A percentile compares a stretch with the other conserved stretches of the same genome.
Conservation (phyloP, 2,113 vertebrate genomes). For the Sander lucioperca region DNA sequence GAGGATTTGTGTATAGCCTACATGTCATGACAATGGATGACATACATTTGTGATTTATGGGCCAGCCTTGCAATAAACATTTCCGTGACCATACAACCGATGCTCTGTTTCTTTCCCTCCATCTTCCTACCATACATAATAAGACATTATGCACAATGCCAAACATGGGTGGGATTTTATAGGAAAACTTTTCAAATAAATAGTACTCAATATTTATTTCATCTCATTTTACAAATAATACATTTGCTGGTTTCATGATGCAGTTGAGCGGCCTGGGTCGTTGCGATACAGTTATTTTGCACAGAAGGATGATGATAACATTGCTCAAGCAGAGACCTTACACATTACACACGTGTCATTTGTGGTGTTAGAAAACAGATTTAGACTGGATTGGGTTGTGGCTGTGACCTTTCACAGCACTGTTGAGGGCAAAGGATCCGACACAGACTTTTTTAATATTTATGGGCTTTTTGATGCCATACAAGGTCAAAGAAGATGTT, state of each 20-base stretch:
- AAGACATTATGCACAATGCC: conserved; percentile 30
- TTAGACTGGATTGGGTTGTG: conserved; percentile 72
- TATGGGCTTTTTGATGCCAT: conserved; percentile 76
- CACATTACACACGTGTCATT: conserved; percentile 58
- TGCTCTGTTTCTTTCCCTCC: conserved; percentile 24
- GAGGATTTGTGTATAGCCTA: conserved; percentile 56
- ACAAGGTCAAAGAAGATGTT: conserved; percentile 78
- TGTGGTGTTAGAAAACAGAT: conserved; percentile 71
- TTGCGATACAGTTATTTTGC: conserved; percentile 48
- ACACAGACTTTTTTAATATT: conserved; percentile 76
- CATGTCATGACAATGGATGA: conserved; percentile 52
- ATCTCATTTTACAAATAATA: not conserved
- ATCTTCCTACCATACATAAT: not conserved
- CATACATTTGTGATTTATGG: conserved; percentile 69
- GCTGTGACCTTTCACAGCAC: conserved; percentile 73
- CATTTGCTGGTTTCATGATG: conserved; percentile 14
- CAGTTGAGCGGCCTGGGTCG: not conserved
- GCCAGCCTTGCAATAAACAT: conserved; percentile 42
- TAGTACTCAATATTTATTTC: conserved; percentile 11
- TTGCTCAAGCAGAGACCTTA: conserved; percentile 48
- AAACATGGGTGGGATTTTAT: conserved; percentile 21
- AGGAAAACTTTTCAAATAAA: conserved; percentile 2
- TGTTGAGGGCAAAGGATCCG: conserved; percentile 67
- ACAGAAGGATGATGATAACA: conserved; percentile 63
- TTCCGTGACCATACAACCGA: conserved; percentile 39